These are phyloP conservation scores for Mesoclemmys tuberculata DNA, from an alignment of 2,113 vertebrate genomes.

Conservation along the genomic window DNA sequence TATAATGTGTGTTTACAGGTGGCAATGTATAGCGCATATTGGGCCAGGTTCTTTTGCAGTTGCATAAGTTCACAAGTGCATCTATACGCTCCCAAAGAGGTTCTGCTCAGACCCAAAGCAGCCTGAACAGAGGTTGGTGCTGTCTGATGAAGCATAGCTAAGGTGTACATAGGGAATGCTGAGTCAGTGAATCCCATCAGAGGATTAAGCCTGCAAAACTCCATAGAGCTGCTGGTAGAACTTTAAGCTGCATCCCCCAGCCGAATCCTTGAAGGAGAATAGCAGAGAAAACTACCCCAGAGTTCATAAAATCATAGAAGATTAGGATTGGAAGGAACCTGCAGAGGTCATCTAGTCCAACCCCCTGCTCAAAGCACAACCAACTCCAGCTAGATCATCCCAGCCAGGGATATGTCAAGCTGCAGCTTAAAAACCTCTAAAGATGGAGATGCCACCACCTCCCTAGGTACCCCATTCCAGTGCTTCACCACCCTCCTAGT, in stretches of 20 bases:
- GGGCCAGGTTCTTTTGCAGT: neutral
- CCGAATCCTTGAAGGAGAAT: neutral
- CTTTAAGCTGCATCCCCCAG: neutral
- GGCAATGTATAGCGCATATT: neutral
- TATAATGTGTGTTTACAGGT: neutral
- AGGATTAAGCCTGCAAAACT: neutral
- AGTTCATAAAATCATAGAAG: no score
- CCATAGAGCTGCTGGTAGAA: neutral
- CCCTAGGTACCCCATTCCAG: no score
- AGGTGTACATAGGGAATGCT: neutral
- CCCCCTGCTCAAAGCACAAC: no score
- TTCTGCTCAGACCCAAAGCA: neutral
- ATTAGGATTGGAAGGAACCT: neutral
- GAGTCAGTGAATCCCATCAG: neutral
- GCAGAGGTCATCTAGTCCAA: no score
- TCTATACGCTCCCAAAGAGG: neutral
- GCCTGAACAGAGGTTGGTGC: neutral
- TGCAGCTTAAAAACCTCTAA: no score
- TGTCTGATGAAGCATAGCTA: neutral
- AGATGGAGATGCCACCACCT: no score
- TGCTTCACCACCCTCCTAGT: no score
- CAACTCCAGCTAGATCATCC: no score
- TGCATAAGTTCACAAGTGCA: neutral
- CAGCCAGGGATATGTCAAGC: no score
- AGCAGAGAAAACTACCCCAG: neutral